phyloP scores from a whole-genome alignment of 2,113 vertebrate genomes.

The Cynoglossus semilaevis region DNA sequence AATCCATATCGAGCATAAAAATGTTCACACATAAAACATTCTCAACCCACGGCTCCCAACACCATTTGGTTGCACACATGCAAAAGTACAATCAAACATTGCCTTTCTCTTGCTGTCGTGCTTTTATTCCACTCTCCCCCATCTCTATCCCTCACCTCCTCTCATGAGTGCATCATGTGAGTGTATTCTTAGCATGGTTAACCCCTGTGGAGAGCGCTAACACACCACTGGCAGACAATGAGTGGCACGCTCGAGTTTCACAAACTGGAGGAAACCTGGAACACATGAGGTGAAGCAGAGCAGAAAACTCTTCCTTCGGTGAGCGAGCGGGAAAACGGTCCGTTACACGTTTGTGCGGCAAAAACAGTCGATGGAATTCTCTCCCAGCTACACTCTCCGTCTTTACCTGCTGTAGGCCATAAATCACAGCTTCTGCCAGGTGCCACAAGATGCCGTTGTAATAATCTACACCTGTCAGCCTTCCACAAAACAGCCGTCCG shows the following conservation, averaged over 20 bases:
- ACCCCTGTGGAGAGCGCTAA: conserved; percentile 52
- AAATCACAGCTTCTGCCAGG: background rate
- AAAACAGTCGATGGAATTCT: no score
- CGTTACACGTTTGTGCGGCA: no score
- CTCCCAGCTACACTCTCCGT: background rate
- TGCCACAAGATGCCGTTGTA: background rate
- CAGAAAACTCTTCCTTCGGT: no score
- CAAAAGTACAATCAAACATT: background rate
- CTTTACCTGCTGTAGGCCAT: conserved; percentile 2
- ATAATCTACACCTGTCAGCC: background rate
- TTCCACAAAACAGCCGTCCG: conserved; percentile 12
- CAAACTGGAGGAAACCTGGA: conserved; percentile 23
- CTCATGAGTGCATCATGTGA: conserved; percentile 43
- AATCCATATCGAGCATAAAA: no score
- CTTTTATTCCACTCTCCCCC: conserved; percentile 3
- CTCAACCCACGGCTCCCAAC: conserved; percentile 1
- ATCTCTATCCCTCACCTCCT: background rate
- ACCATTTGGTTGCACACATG: background rate
- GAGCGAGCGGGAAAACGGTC: no score
- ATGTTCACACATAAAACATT: no score
- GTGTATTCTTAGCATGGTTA: conserved; percentile 67
- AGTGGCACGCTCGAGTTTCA: conserved; percentile 28
- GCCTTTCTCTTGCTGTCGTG: conserved; percentile 19
- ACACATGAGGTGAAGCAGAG: background rate
- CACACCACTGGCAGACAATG: conserved; percentile 39